Conservation (phyloP, 2,797 vertebrate species). For the Mastacembelus armatus region DNA sequence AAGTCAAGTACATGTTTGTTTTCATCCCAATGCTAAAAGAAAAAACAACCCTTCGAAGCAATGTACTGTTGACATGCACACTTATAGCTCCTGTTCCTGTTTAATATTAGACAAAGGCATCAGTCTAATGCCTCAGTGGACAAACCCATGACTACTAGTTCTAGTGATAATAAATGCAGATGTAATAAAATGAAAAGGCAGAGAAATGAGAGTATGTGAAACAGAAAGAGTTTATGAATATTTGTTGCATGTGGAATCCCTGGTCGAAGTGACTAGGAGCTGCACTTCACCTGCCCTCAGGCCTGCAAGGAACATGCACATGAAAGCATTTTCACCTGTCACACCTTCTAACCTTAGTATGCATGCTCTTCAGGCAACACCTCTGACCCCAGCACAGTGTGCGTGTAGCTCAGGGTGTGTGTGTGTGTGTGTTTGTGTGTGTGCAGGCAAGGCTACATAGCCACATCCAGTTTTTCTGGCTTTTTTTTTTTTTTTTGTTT, state of each 20-base stretch:
- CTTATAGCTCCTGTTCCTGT: too few species aligned
- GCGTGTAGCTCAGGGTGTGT: conserved; percentile 8
- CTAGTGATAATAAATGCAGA: too few species aligned
- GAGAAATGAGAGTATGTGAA: background rate
- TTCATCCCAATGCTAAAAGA: too few species aligned
- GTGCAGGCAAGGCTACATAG: background rate
- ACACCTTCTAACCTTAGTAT: conserved; percentile 56
- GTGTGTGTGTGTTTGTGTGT: conserved; percentile 19
- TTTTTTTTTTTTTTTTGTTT: conserved; percentile 36
- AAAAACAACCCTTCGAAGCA: too few species aligned
- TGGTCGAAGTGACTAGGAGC: conserved; percentile 32
- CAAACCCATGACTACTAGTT: too few species aligned
- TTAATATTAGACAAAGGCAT: too few species aligned
- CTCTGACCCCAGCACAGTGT: conserved; percentile 49
- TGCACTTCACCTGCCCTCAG: conserved; percentile 59
- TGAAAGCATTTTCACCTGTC: conserved; percentile 74
- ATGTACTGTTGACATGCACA: too few species aligned
- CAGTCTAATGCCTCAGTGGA: too few species aligned
- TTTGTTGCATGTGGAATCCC: conserved; percentile 40
- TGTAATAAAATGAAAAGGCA: too few species aligned
- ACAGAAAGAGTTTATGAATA: conserved; percentile 1
- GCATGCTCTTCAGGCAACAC: conserved; percentile 35
- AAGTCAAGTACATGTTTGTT: too few species aligned
- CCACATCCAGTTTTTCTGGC: conserved; percentile 73
- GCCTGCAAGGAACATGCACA: conserved; percentile 55